These are phyloP conservation scores for Sycophila texana DNA, from an alignment of 2,888 invertebrate genomes.

Conservation along the genomic window DNA sequence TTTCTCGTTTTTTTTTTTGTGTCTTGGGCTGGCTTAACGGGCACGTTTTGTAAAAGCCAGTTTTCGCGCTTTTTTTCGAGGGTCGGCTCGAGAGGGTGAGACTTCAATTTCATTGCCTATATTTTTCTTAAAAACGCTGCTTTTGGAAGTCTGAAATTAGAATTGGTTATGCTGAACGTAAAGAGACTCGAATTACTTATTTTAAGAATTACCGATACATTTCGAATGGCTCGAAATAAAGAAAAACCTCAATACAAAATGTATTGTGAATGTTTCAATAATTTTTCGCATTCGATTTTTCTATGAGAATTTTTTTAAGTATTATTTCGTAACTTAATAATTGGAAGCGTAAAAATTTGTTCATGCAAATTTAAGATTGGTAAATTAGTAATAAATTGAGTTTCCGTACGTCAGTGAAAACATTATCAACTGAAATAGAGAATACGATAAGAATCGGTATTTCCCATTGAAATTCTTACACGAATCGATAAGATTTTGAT, in stretches of 20 bases:
- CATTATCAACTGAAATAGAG: neutral
- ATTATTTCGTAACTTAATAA: neutral
- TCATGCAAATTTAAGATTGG: neutral
- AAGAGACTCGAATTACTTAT: no score
- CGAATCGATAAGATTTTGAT: neutral
- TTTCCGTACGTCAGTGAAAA: neutral
- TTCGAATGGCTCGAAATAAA: no score
- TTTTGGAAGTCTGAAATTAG: no score
- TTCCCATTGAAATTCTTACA: neutral
- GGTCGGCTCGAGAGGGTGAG: no score
- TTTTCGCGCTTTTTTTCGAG: no score
- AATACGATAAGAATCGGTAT: neutral
- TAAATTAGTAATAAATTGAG: neutral
- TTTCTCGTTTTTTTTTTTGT: slow-evolving; percentile 5
- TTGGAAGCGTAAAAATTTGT: neutral
- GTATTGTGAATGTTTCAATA: no score
- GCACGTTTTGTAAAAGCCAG: neutral
- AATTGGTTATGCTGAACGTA: no score
- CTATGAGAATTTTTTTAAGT: neutral
- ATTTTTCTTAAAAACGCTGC: no score
- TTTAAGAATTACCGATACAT: no score
- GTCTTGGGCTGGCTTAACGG: neutral
- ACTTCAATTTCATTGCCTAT: no score
- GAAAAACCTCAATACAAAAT: no score
- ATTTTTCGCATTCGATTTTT: no score